Evolutionary conservation across 2,113 vertebrate species (phyloP), one percentile per base, ranked within the genome.

Genomic region (Probosciger aterrimus): DNA sequence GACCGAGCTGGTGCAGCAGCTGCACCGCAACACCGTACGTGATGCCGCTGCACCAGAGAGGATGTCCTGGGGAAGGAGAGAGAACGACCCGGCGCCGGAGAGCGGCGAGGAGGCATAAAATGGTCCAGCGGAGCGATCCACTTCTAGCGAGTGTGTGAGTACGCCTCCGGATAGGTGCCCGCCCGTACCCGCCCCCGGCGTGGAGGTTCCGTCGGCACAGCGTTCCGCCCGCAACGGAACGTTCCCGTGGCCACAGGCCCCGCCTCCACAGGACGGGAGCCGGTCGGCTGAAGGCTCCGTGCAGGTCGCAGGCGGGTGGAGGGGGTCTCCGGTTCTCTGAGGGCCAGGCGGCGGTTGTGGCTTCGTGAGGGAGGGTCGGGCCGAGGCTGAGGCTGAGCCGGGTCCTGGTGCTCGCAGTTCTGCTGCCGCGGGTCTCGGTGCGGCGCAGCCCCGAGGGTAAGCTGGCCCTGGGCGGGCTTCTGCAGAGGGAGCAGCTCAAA

Each of bases 21-120:
- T 33, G 31, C 33, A 14, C 13, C 20, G 5, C 19, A n/a, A 33
- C 55, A n/a, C 31, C 13, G 55, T 20, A 4, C 19, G 19, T 5
- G 55, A 9, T n/a, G 19, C 31, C 33, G 13, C 18, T 17, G 7
- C 30, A 19, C 30, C 53, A 19, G 52, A 31, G 30, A 11, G 11
- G 18, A 10, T 31, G 52, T 55, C 52, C 52, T 31, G 52, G 18
- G 30, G 30, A 31, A 18, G 30, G 18, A 55, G 18, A 55, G 18
- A 19, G 6, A 19, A 30, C 28, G 2, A 10, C 20, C 17, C 19
- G 3, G 3, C 11, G 4, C 4, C 6, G 19, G 7, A 33, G 7
- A 9, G 70, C 8, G 23, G 25, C 2, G 3, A 52, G 4, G 16
- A 14, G 37, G 91, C 39, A 92, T 63, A 93, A 88, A 44, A 20